Base-by-base conservation (phyloP, 2,888 invertebrate genomes). In the Pilophorus perplexus region DNA sequence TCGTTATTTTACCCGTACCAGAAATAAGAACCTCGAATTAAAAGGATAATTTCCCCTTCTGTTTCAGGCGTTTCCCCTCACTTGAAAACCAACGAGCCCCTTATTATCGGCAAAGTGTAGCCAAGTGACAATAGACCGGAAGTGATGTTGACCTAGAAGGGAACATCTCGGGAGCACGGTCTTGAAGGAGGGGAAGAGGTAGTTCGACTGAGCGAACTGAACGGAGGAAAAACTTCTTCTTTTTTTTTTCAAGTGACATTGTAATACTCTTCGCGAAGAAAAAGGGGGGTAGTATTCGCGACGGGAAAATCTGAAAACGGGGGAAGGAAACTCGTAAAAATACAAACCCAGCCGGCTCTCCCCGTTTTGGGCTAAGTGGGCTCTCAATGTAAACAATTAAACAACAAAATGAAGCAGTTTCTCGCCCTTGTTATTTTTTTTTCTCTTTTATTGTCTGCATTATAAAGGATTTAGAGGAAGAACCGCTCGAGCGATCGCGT, bases 351-450 rank as follows among this genome's bases (percentile, higher is more conserved):
- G 20, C 38, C 38, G 22, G n/a, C 57, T 38, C 18, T 55, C 40
- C 57, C 3, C 23, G n/a, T 14, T 27, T 28, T 22, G 4, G 22
- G 28, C 46, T 60, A 60, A 60, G 60, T 60, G 54, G 54, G 37
- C 46, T 60, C 44, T 44, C 46, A 60, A 44, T 60, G 60, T 46
- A 60, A 60, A 60, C 60, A 60, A 60, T 60, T 46, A 60, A 46
- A 28, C 60, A 44, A 14, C 44, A 18, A 44, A 46, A 37, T 60
- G 18, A 46, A 46, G 38, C 27, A 60, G 33, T 12, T 16, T 3
- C 10, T 2, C 52, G 1, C 8, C 10, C 14, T 37, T 37, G n/a
- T n/a, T n/a, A n/a, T n/a, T 55, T 55, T 37, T 55, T 55, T 23
- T 18, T 2, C 6, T 33, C 33, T 20, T 1, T 18, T n/a, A n/a